Evolutionary conservation across 2,888 invertebrate genomes (phyloP), one percentile per base, ranked within the genome.

Genomic region (Chironomus riparius): DNA sequence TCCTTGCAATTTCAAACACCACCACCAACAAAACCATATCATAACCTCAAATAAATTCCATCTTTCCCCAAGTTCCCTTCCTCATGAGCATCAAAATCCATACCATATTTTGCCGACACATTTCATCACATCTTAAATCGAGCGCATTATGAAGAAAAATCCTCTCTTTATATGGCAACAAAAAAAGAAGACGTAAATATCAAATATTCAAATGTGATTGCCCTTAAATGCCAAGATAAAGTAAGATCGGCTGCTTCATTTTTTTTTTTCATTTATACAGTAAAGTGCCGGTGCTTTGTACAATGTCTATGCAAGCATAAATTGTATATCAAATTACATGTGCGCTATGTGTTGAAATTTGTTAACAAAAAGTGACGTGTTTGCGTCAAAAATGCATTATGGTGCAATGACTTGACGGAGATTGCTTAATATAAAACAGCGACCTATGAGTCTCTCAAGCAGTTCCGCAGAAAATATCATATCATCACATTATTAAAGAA

Each of bases 341-440:
- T 13, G 65, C 15, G 56, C 21, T 71, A 50, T 71, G 50, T 71
- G 71, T 71, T 50, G 50, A 56, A 50, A 70, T 24, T 50, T 24
- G 13, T 15, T 50, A 50, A 50, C 50, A 50, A n/a, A 70, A 56
- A 50, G 18, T 70, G 70, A 70, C 70, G 70, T 70, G 70, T 70
- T 70, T 70, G 70, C 71, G 50, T 71, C 47, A 71, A 71, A 56
- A 71, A 47, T 71, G 71, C 71, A 71, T 71, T 71, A 56, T 71
- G 24, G 24, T 50, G 50, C 71, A 24, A 56, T 24, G 47, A 47
- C 47, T 56, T 56, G n/a, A 18, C 15, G 56, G 56, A 18, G 56
- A 15, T 56, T 2, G 38, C 10, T 2, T 38, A 38, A 38, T 38
- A 38, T 10, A 38, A 38, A 15, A 56, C 56, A 50, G 21, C 62